phyloP scores from a whole-genome alignment of 1,140 invertebrate species.

The Lysiphlebus fabarum region DNA sequence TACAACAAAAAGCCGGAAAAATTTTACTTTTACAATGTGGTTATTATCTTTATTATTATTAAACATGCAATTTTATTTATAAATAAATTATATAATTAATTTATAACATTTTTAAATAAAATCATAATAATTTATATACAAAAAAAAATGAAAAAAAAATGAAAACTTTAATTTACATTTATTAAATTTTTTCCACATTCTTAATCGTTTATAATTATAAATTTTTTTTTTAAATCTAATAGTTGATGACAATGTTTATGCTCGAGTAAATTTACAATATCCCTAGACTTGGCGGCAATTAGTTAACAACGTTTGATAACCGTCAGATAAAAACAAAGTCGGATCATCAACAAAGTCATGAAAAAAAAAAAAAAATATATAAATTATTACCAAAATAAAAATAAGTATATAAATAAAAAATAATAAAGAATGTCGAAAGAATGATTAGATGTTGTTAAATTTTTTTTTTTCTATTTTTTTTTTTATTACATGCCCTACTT shows the following conservation, averaged over 20 bases:
- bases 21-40: too few relatives aligned
- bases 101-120: too few relatives aligned
- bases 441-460: too few relatives aligned
- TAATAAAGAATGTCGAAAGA: too few relatives aligned
- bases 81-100: too few relatives aligned
- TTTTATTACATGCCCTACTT: not conserved
- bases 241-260: slow-evolving; percentile 18
- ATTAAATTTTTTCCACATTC: not conserved
- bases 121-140: too few relatives aligned
- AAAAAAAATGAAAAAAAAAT: too few relatives aligned
- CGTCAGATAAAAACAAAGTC: slow-evolving; percentile 15
- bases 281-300: slow-evolving; percentile 22
- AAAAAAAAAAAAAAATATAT: not conserved
- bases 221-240: slow-evolving; percentile 8
- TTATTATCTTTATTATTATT: too few relatives aligned
- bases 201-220: too few relatives aligned
- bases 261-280: slow-evolving; percentile 16
- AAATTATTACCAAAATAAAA: not conserved
- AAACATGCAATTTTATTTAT: too few relatives aligned
- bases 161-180: too few relatives aligned
- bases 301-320: slow-evolving; percentile 27
- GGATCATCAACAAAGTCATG: not conserved
- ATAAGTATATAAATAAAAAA: not conserved
- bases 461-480: not conserved
- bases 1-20: too few relatives aligned